Evolutionary conservation across 2,113 vertebrate genomes (phyloP).

Genomic region (Seriola aureovittata): DNA sequence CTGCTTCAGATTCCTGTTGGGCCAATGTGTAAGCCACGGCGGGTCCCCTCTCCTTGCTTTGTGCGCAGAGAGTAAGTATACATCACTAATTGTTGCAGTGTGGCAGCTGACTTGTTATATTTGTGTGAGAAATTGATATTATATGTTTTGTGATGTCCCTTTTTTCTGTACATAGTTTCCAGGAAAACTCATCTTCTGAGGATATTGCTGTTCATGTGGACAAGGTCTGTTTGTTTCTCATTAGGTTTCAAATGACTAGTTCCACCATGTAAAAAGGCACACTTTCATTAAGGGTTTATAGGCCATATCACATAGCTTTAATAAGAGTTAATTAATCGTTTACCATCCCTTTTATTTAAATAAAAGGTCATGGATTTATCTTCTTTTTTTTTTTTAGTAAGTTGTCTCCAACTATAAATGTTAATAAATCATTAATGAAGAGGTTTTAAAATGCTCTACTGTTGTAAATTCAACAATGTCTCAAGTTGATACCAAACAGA

Average conservation of each 20-base stretch:
- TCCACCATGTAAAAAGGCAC: neutral
- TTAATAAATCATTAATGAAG: neutral
- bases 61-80: constrained; percentile 75
- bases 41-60: constrained; percentile 68
- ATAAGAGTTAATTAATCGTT: too few relatives aligned
- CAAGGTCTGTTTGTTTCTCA: constrained; percentile 72
- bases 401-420: too few relatives aligned
- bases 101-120: neutral
- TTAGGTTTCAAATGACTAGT: neutral
- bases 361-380: too few relatives aligned
- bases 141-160: neutral
- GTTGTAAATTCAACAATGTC: neutral
- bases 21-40: constrained; percentile 44
- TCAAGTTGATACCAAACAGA: neutral
- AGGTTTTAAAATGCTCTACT: neutral
- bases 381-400: too few relatives aligned
- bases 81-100: neutral
- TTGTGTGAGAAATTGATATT: neutral
- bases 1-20: constrained; percentile 71
- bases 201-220: constrained; percentile 68
- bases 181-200: constrained; percentile 53
- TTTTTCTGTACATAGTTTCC: constrained; percentile 52
- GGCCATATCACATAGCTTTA: too few relatives aligned
- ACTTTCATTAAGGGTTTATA: too few relatives aligned
- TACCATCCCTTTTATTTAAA: too few relatives aligned